Evolutionary conservation across 2,888 invertebrate species (phyloP).

Genomic region (Syritta pipiens): DNA sequence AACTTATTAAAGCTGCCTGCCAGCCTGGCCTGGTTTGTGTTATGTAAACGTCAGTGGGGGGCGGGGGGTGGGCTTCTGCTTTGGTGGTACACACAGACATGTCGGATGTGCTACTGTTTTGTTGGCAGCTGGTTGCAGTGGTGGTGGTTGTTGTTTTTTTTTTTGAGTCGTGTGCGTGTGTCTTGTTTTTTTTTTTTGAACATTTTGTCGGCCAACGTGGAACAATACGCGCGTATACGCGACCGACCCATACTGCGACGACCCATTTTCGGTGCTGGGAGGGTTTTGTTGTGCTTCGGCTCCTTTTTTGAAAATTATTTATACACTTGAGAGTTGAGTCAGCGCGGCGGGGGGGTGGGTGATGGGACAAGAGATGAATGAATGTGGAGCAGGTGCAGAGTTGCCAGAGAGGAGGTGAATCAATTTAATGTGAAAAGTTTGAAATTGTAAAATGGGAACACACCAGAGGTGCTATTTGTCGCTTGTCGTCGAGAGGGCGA

Average conservation of each 20-base stretch:
- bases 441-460: not conserved
- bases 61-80: slow-evolving; percentile 6
- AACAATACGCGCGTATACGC: slow-evolving; percentile 22
- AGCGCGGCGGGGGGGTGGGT: not conserved
- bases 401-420: slow-evolving; percentile 54
- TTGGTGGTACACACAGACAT: slow-evolving; percentile 2
- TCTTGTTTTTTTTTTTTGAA: not conserved
- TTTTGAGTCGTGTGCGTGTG: not conserved
- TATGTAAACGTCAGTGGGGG: slow-evolving; percentile 43
- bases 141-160: slow-evolving; percentile 24
- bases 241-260: slow-evolving; percentile 44
- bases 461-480: not conserved
- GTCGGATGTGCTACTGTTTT: slow-evolving; percentile 24
- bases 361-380: not conserved
- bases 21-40: slow-evolving; percentile 15
- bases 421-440: slow-evolving; percentile 60
- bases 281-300: slow-evolving; percentile 37
- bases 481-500: not conserved
- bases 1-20: slow-evolving; percentile 60
- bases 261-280: slow-evolving; percentile 47
- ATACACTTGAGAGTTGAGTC: slow-evolving; percentile 20
- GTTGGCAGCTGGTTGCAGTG: slow-evolving; percentile 12
- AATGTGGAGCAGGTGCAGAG: slow-evolving; percentile 63
- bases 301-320: slow-evolving; percentile 47
- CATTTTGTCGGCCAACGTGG: slow-evolving; percentile 22